Evolutionary conservation across 2,113 vertebrate species (phyloP).

Genomic region (Laticauda colubrina): DNA sequence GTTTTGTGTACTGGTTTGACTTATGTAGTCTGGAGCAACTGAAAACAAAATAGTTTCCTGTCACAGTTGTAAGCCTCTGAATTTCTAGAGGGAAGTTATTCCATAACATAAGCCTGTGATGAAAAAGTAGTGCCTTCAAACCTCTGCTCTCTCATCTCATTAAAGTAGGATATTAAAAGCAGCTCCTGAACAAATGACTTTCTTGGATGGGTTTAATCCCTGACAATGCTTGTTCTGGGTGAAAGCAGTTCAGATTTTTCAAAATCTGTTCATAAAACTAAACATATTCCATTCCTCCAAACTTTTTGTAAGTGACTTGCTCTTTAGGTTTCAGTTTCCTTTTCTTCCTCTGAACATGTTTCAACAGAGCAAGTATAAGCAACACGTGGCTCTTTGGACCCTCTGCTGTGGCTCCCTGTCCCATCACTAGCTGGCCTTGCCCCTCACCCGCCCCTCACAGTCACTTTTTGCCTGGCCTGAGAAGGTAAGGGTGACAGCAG

Average conservation of each 20-base stretch:
- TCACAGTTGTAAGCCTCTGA: neutral
- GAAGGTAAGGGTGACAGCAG: too few species aligned
- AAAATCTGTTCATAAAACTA: neutral
- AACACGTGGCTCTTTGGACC: too few species aligned
- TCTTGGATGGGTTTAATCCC: neutral
- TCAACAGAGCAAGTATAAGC: neutral
- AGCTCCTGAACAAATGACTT: neutral
- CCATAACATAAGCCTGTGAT: neutral
- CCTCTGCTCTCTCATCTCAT: neutral
- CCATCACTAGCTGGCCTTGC: too few species aligned
- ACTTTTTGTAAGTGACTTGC: neutral
- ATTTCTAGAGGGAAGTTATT: neutral
- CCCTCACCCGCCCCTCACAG: too few species aligned
- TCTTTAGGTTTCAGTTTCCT: neutral
- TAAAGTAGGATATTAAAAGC: neutral
- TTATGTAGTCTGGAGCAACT: neutral
- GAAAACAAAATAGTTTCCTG: neutral
- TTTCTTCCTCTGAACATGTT: neutral
- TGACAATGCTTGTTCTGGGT: neutral
- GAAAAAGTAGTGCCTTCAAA: neutral
- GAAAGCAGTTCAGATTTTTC: neutral
- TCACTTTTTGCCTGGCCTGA: too few species aligned
- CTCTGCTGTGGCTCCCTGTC: too few species aligned
- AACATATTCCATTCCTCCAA: neutral
- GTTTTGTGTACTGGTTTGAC: neutral